Evolutionary conservation across 2,113 vertebrate species (phyloP), one percentile per base, ranked within the genome.

Genomic region (Synchiropus splendidus): DNA sequence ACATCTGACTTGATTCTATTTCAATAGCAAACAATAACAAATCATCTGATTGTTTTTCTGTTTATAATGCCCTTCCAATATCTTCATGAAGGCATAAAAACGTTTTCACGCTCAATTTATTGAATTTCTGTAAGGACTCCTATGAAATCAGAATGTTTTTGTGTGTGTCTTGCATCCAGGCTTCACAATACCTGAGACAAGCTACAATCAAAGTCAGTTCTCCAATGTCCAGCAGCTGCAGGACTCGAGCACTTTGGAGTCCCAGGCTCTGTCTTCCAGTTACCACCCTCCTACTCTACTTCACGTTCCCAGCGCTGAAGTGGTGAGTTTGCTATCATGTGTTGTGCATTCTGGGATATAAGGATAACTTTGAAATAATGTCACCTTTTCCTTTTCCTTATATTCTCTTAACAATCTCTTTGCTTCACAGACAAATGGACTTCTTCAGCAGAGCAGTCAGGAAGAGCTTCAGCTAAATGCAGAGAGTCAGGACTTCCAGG

Each of bases 171-270:
- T 2, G 21, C 16, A 3, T 34, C 2, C 54, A 97, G 95, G 90
- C 54, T 99, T 94, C 71, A 64, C 88, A 21, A 91, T 95, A 64
- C 64, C 85, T n/a, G 95, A 98, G 9, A 48, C 70, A 0, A 81
- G 87, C 16, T 97, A 91, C 73, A 84, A 45, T 64, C 90, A 89
- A 70, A 16, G 85, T 36, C 85, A 87, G 35, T 94, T 93, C 70
- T 84, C 92, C 36, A 75, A 90, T 1, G 94, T 99, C 31, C 95
- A 99, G 46, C 95, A 99, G 70, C 82, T 99, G 11, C 95, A 99
- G 61, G 95, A 94, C 55, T 99, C 95, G 10, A 99, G 95, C 77
- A 97, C 92, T 0, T 82, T 99, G 46, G 95, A 99, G 71, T 97
- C 92, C 18, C 95, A 99, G 58, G 92, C 94, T 18, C 85, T 99